Conservation (phyloP, 2,797 vertebrate species). For the Notolabrus celidotus region DNA sequence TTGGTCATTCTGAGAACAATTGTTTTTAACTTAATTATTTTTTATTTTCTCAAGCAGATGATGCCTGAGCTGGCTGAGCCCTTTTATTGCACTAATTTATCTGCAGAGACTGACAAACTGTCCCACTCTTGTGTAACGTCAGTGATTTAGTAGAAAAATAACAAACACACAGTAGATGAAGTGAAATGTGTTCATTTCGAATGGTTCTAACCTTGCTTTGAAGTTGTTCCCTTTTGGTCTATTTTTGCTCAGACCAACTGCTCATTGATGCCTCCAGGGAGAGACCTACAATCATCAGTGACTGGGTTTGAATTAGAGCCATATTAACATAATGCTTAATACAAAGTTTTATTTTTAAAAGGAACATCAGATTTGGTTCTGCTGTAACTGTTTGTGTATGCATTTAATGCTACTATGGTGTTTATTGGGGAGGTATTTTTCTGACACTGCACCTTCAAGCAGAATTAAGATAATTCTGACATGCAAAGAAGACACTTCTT, state of each 20-base stretch:
- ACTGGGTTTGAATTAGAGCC: slow-evolving; percentile 32
- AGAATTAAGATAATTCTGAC: background rate
- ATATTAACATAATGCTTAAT: slow-evolving; percentile 5
- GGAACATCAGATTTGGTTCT: background rate
- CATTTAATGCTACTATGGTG: background rate
- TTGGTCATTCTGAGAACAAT: slow-evolving; percentile 9
- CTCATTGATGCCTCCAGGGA: slow-evolving; percentile 36
- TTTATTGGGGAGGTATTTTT: background rate
- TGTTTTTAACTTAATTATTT: slow-evolving; percentile 5
- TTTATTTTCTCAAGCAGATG: slow-evolving; percentile 17
- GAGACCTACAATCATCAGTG: slow-evolving; percentile 19
- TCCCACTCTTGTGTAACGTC: slow-evolving; percentile 31
- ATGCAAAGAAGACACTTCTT: background rate
- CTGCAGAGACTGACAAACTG: slow-evolving; percentile 24
- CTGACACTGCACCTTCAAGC: background rate
- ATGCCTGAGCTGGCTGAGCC: background rate
- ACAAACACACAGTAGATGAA: slow-evolving; percentile 45
- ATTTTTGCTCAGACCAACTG: slow-evolving; percentile 59
- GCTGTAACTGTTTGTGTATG: background rate
- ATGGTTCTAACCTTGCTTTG: slow-evolving; percentile 48
- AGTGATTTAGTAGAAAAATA: slow-evolving; percentile 28
- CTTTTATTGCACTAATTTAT: slow-evolving; percentile 24
- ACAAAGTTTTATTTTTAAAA: background rate
- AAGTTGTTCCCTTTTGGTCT: slow-evolving; percentile 44
- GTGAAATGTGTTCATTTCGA: slow-evolving; percentile 53